Conservation (phyloP, 1,140 invertebrate genomes). For the Homarus americanus region DNA sequence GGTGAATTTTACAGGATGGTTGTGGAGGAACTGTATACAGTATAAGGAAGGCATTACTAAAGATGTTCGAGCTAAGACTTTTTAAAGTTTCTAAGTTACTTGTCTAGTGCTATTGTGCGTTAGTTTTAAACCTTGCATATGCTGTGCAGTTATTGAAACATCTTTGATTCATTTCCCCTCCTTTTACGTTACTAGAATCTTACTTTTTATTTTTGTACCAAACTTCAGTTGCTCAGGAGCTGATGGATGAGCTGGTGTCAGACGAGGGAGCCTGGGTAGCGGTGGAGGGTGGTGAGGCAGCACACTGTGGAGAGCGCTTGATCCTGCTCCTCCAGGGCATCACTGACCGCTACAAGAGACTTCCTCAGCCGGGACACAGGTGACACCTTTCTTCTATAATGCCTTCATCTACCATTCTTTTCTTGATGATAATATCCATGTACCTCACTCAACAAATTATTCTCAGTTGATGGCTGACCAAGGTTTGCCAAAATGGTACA, state of each 20-base stretch:
- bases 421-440: not conserved
- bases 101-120: too few relatives aligned
- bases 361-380: constrained; percentile 92
- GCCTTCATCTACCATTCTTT: not conserved
- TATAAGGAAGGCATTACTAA: too few relatives aligned
- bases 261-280: constrained; percentile 83
- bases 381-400: constrained; percentile 75
- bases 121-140: too few relatives aligned
- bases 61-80: too few relatives aligned
- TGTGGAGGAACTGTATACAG: too few relatives aligned
- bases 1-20: too few relatives aligned
- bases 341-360: constrained; percentile 89
- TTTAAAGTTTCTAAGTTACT: too few relatives aligned
- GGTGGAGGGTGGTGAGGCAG: constrained; percentile 82
- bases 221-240: constrained; percentile 87
- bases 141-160: too few relatives aligned
- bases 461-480: too few relatives aligned
- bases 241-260: constrained; percentile 91
- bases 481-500: too few relatives aligned
- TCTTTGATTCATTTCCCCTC: too few relatives aligned
- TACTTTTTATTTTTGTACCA: not conserved
- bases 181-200: constrained; percentile 13
- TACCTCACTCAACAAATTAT: not conserved
- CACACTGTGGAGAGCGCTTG: constrained; percentile 79
- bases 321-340: constrained; percentile 87